These are phyloP conservation scores for Strigops habroptila DNA, from an alignment of 2,113 vertebrate genomes.

Conservation along the genomic window DNA sequence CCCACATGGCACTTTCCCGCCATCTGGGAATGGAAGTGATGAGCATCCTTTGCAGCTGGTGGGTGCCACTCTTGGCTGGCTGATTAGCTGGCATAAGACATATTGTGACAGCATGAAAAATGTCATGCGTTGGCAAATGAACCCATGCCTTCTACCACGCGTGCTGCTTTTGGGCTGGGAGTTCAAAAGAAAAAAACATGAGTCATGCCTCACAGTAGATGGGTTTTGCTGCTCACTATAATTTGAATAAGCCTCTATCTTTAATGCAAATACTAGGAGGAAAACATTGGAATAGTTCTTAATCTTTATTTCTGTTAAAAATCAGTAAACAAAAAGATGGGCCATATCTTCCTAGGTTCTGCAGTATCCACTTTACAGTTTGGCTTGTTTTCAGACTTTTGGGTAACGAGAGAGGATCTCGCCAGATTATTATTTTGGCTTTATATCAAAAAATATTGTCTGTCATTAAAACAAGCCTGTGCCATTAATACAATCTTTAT, in stretches of 20 bases:
- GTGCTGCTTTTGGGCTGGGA: slow-evolving; percentile 48
- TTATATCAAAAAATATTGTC: neutral
- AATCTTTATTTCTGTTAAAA: slow-evolving; percentile 51
- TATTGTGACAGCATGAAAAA: slow-evolving; percentile 61
- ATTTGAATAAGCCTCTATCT: slow-evolving; percentile 56
- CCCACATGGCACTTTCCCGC: neutral
- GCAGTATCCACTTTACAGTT: neutral
- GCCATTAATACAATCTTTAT: neutral
- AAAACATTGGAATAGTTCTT: slow-evolving; percentile 36
- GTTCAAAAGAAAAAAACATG: slow-evolving; percentile 47
- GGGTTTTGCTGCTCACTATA: slow-evolving; percentile 37
- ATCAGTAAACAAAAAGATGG: neutral
- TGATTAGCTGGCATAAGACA: slow-evolving; percentile 44
- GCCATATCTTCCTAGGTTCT: neutral
- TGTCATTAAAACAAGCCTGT: neutral
- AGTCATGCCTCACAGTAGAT: slow-evolving; percentile 65
- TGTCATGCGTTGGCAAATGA: slow-evolving; percentile 62
- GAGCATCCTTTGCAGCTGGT: slow-evolving; percentile 40
- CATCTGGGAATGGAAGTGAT: neutral
- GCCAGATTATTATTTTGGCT: slow-evolving; percentile 1
- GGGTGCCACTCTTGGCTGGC: slow-evolving; percentile 67
- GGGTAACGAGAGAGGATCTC: neutral
- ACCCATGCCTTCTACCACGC: slow-evolving; percentile 27
- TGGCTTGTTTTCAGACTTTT: neutral
- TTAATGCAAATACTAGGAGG: slow-evolving; percentile 32